Evolutionary conservation across 1,140 invertebrate species (phyloP), one percentile per base, ranked within the genome.

Genomic region (Lepidostoma basale): DNA sequence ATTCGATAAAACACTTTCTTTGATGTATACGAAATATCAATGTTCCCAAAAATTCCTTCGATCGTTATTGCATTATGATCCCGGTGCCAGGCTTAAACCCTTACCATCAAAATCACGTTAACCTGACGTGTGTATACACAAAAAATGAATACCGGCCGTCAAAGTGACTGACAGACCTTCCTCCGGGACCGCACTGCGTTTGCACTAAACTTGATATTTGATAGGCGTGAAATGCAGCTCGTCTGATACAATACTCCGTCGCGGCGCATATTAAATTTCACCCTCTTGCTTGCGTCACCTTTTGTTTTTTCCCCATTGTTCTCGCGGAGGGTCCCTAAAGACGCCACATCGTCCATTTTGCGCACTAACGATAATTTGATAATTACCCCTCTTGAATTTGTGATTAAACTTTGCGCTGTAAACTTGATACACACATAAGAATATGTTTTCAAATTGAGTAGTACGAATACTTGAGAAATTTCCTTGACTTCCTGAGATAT

Each of bases 211-310:
- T 18, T 66, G 70, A 68, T 64, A 72, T 60, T 52, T 66, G 70
- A 72, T 72, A 72, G 60, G 67, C 67, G 70, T 68, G 63, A 72
- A 72, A 68, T 72, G 66, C 70, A 68, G 56, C 63, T 60, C 45
- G 28, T 58, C 56, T 62, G 65, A 67, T 56, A 44, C 52, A 23
- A 40, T 20, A 25, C 59, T 9, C 42, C 28, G 23, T 45, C 42
- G 16, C 52, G 56, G 49, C 42, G 60, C 58, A 69, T 72, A 72
- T 72, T 72, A 66, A 72, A 72, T 72, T 72, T 68, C 70, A 60
- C 30, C 54, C 70, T 25, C 18, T 22, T 9, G 45, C 30, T 33
- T 22, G 14, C 25, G 30, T 12, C 47, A 40, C 62, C 47, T 36
- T n/a, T 64, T 64, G 62, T 64, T 52, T 64, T 64, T 64, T 64